phyloP scores from a whole-genome alignment of 2,113 vertebrate genomes.

The Dipodomys ordii region DNA sequence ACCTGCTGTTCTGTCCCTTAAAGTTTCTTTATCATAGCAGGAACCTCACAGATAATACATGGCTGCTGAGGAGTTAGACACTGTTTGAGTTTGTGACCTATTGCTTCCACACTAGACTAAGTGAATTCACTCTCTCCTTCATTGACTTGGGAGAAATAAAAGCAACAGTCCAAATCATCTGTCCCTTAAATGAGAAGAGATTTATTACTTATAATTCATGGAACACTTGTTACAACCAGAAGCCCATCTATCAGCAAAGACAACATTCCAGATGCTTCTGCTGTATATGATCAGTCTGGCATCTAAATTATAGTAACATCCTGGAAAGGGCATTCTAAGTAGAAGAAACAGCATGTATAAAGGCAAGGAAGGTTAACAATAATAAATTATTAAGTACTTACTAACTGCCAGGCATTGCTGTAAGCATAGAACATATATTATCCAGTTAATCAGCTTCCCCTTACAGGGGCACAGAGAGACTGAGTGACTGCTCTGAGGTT shows the following conservation, averaged over 20 bases:
- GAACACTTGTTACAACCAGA: slow-evolving; percentile 58
- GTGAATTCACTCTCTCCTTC: slow-evolving; percentile 24
- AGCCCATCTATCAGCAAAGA: slow-evolving; percentile 65
- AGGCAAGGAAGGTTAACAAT: not conserved
- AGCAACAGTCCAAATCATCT: slow-evolving; percentile 38
- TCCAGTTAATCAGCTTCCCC: slow-evolving; percentile 46
- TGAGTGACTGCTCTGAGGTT: slow-evolving; percentile 19
- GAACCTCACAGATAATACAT: not conserved
- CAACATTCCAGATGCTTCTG: slow-evolving; percentile 69
- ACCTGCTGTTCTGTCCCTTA: not conserved
- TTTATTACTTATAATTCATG: slow-evolving; percentile 62
- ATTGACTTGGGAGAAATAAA: slow-evolving; percentile 29
- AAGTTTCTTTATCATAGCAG: not conserved
- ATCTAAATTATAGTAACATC: slow-evolving; percentile 59
- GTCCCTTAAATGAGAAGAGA: slow-evolving; percentile 58
- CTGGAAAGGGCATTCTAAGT: slow-evolving; percentile 39
- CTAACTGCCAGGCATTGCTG: slow-evolving; percentile 2
- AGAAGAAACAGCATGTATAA: slow-evolving; percentile 3
- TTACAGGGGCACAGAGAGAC: not conserved
- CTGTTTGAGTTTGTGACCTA: not conserved
- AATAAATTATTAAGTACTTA: slow-evolving; percentile 59
- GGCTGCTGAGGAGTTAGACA: not conserved
- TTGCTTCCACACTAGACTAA: not conserved
- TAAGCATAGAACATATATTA: slow-evolving; percentile 39
- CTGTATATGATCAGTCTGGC: slow-evolving; percentile 32